Percentiles rank a stretch among this genome's conserved stretches.
phyloP scores from a whole-genome alignment of 2,113 vertebrate genomes.

The Petaurus breviceps region DNA sequence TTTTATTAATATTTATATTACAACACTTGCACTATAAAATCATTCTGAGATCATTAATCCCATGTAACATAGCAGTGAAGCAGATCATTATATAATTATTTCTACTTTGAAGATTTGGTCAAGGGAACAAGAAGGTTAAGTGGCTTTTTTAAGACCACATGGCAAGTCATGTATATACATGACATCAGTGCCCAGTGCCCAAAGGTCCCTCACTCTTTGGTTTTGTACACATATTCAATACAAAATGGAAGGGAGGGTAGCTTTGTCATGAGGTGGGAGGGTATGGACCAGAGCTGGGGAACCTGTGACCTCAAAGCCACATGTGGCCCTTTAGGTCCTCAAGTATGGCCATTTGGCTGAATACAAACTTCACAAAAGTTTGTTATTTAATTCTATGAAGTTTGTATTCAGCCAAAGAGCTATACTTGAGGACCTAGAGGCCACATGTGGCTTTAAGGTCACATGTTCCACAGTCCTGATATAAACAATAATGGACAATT shows the following conservation, averaged over 20 bases:
- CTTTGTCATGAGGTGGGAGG: background rate
- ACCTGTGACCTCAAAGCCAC: no score
- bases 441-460: no score
- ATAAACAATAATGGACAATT: background rate
- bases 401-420: no score
- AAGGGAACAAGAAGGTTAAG: background rate
- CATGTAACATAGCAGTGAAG: background rate
- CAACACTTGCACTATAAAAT: conserved; percentile 14
- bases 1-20: conserved; percentile 24
- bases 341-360: no score
- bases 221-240: background rate
- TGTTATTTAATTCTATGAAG: no score
- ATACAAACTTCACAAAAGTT: no score
- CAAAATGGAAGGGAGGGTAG: background rate
- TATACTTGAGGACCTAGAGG: no score
- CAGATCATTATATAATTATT: background rate
- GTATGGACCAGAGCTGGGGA: background rate
- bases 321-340: no score
- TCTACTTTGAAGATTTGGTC: background rate
- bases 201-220: background rate
- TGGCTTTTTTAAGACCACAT: background rate
- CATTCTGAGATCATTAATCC: background rate
- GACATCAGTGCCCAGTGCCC: background rate
- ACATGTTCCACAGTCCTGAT: no score
- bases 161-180: background rate